These are phyloP conservation scores for Scaptodrosophila lebanonensis DNA, from an alignment of 1,140 invertebrate species.

Conservation along the genomic window DNA sequence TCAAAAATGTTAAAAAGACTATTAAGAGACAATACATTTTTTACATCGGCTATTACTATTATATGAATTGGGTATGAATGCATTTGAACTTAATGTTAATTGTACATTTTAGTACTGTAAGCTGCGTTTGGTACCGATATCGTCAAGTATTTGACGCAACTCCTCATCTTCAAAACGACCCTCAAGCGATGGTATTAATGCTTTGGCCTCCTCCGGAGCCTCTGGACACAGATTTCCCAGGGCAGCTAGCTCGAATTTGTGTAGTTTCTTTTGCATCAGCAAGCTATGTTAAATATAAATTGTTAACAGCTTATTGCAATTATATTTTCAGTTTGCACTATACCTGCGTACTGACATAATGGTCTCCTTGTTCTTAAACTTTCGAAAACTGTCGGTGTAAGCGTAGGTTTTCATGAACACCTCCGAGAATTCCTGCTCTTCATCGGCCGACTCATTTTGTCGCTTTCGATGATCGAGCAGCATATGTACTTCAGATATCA, in stretches of 20 bases:
- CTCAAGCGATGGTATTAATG: slow-evolving; percentile 96
- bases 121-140: slow-evolving; percentile 98
- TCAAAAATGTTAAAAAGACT: too few species aligned
- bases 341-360: slow-evolving; percentile 95
- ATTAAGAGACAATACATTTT: too few species aligned
- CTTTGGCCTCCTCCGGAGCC: slow-evolving; percentile 97
- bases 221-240: slow-evolving; percentile 98
- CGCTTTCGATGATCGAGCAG: slow-evolving; percentile 97
- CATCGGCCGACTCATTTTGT: slow-evolving; percentile 98
- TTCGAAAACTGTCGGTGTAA: slow-evolving; percentile 96
- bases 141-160: slow-evolving; percentile 93
- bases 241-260: slow-evolving; percentile 99
- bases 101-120: slow-evolving; percentile 89
- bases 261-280: slow-evolving; percentile 95
- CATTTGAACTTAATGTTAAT: neutral
- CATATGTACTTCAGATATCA: slow-evolving; percentile 99
- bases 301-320: neutral
- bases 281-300: slow-evolving; percentile 81
- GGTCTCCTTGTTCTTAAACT: slow-evolving; percentile 99
- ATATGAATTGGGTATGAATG: too few species aligned
- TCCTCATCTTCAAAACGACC: slow-evolving; percentile 98
- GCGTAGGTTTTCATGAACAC: slow-evolving; percentile 99
- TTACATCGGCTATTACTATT: too few species aligned
- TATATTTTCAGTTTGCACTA: slow-evolving; percentile 44
- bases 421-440: slow-evolving; percentile 98